Evolutionary conservation across 2,797 vertebrate genomes (phyloP).

Genomic region (Myotis pilosus): DNA sequence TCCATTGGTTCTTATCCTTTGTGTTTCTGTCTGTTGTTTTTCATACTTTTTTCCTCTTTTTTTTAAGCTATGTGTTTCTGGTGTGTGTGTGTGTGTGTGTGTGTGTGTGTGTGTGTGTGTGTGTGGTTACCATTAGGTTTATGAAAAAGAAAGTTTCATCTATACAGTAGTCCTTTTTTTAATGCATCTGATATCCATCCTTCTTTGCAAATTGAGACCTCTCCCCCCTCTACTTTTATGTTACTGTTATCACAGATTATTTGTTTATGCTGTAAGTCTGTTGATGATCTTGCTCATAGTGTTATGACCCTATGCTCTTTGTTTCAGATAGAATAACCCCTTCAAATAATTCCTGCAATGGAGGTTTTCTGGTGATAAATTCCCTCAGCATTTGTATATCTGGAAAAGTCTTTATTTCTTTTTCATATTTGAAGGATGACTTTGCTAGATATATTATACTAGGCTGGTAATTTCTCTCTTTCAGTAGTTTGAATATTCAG

Average conservation of each 20-base stretch:
- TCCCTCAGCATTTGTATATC: not conserved
- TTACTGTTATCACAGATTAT: not conserved
- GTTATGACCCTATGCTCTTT: not conserved
- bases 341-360: not conserved
- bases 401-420: not conserved
- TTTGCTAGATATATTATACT: not conserved
- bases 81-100: not conserved
- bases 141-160: not conserved
- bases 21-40: not conserved
- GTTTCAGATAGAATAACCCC: not conserved
- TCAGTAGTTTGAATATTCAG: not conserved
- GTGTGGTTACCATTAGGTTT: not conserved
- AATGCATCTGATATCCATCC: not conserved
- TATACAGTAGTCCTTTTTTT: not conserved
- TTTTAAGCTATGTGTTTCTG: not conserved
- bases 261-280: not conserved
- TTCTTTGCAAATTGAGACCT: not conserved
- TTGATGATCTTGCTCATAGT: not conserved
- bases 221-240: not conserved
- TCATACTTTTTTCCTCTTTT: not conserved
- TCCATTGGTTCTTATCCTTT: not conserved
- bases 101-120: not conserved
- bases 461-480: not conserved
- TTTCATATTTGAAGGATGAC: not conserved
- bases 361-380: not conserved